A percentile compares a stretch with the other conserved stretches of the same genome.
phyloP scores from a whole-genome alignment of 2,113 vertebrate species.

The Perca schrenkii region DNA sequence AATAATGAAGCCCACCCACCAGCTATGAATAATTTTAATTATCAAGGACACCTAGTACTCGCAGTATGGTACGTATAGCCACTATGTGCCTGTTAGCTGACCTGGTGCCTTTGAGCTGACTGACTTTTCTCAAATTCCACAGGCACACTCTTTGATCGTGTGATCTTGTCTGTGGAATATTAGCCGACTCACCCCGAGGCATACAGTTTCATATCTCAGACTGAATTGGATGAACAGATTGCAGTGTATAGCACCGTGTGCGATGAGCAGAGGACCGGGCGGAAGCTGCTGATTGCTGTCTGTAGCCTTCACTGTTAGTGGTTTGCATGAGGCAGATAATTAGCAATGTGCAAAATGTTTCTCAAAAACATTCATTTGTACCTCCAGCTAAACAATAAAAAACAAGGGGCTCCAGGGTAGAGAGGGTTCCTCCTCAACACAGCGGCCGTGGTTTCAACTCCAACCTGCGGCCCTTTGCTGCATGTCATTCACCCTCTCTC shows the following conservation, averaged over 20 bases:
- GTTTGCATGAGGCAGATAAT: neutral
- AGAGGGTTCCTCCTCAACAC: too few relatives aligned
- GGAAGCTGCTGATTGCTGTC: neutral
- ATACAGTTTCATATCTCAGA: conserved; percentile 29
- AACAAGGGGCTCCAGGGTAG: too few relatives aligned
- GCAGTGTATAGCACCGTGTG: too few relatives aligned
- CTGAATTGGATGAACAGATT: conserved; percentile 32
- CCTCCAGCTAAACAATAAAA: neutral
- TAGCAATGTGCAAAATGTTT: too few relatives aligned
- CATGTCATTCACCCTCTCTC: too few relatives aligned
- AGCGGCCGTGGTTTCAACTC: too few relatives aligned
- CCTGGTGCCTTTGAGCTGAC: conserved; percentile 49
- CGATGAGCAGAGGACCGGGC: neutral
- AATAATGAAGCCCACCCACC: conserved; percentile 67
- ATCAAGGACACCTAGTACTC: conserved; percentile 53
- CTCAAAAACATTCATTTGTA: neutral
- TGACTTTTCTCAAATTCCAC: conserved; percentile 39
- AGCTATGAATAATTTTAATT: conserved; percentile 62
- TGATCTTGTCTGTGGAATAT: conserved; percentile 48
- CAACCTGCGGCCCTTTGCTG: too few relatives aligned
- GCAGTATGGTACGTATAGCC: neutral
- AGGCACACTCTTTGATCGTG: conserved; percentile 61
- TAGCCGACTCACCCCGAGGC: conserved; percentile 42
- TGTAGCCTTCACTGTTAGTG: neutral
- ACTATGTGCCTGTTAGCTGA: conserved; percentile 25